phyloP scores from a whole-genome alignment of 1,140 invertebrate genomes.

The Pogonognathellus flavescens region DNA sequence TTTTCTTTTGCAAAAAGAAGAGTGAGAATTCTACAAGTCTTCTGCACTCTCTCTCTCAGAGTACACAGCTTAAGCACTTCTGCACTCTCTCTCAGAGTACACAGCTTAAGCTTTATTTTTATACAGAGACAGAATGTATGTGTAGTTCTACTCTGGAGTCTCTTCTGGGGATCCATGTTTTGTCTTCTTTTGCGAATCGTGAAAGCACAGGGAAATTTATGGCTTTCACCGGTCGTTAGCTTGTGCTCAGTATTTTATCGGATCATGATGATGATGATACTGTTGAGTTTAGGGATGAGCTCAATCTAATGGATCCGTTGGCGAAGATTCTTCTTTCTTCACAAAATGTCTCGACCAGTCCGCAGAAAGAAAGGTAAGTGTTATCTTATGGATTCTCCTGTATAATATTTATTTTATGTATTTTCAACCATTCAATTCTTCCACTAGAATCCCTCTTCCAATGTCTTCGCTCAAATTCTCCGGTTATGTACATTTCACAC shows the following conservation, averaged over 20 bases:
- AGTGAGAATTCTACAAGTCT: slow-evolving; percentile 31
- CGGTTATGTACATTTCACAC: no score
- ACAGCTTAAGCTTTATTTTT: no score
- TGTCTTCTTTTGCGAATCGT: slow-evolving; percentile 46
- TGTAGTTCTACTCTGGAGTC: no score
- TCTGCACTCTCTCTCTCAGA: background rate
- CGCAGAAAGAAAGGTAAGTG: slow-evolving; percentile 23
- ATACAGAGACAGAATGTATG: no score
- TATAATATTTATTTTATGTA: no score
- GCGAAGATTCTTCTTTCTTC: slow-evolving; percentile 46
- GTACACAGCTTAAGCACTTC: background rate
- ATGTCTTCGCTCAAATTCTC: no score
- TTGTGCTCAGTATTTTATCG: slow-evolving; percentile 54
- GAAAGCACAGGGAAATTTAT: slow-evolving; percentile 50
- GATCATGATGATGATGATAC: slow-evolving; percentile 52
- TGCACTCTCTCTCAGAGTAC: no score
- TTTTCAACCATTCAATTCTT: no score
- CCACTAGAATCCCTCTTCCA: no score
- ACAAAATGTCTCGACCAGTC: slow-evolving; percentile 5
- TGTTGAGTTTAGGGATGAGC: slow-evolving; percentile 52
- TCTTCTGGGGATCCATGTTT: background rate
- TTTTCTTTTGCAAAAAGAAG: slow-evolving; percentile 47
- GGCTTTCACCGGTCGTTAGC: slow-evolving; percentile 53
- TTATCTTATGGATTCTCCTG: background rate
- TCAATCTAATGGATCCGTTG: slow-evolving; percentile 44